Percentiles rank a stretch among this genome's conserved stretches.
phyloP scores from a whole-genome alignment of 2,113 vertebrate species.

The Xiphias gladius region DNA sequence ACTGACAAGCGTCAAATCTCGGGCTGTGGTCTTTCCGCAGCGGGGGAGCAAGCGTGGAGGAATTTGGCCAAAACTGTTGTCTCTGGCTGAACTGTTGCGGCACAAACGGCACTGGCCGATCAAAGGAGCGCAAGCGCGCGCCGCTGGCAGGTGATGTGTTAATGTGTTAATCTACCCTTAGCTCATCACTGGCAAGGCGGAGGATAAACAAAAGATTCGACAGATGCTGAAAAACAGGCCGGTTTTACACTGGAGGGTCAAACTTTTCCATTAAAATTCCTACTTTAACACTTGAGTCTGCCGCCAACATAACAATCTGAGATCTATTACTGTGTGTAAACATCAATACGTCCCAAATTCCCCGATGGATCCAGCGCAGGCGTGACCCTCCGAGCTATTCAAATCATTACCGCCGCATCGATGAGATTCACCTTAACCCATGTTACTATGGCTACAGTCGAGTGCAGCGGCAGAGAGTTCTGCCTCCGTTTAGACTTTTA shows the following conservation, averaged over 20 bases:
- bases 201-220: too few species aligned
- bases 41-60: too few species aligned
- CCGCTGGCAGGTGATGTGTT: too few species aligned
- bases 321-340: slow-evolving; percentile 43
- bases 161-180: too few species aligned
- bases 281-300: slow-evolving; percentile 25
- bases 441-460: slow-evolving; percentile 71
- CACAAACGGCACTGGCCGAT: too few species aligned
- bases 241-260: slow-evolving; percentile 8
- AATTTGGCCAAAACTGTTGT: too few species aligned
- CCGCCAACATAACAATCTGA: neutral
- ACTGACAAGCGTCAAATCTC: too few species aligned
- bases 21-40: too few species aligned
- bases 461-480: slow-evolving; percentile 4
- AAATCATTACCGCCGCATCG: slow-evolving; percentile 47
- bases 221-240: neutral
- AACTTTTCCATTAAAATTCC: slow-evolving; percentile 42
- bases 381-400: slow-evolving; percentile 54
- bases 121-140: too few species aligned
- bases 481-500: slow-evolving; percentile 1
- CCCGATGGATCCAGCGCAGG: slow-evolving; percentile 19
- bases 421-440: slow-evolving; percentile 57
- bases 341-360: slow-evolving; percentile 35
- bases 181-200: too few species aligned
- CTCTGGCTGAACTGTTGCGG: neutral